Evolutionary conservation across 2,113 vertebrate genomes (phyloP), one percentile per base, ranked within the genome.

Genomic region (Rhabdomys dilectus): DNA sequence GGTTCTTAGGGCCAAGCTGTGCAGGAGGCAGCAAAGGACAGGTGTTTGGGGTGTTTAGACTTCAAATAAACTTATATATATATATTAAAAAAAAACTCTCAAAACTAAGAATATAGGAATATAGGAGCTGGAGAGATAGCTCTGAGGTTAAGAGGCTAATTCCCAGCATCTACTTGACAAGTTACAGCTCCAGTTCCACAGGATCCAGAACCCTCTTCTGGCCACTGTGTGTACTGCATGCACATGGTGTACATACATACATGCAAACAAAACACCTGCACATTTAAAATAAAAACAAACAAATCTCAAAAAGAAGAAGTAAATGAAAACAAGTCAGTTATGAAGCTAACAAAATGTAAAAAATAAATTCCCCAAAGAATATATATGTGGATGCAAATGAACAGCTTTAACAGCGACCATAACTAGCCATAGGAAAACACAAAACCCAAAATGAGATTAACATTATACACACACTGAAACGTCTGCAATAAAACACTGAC

Each of bases 51-150:
- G 56, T 66, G 45, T 19, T 36, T 48, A 88, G 1, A 21, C 9
- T 3, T 42, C 60, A 36, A 36, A 51, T 66, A 66, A 77, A 66
- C 31, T 66, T 66, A 31, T 29, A 66, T 66, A 51, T 51, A 51
- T n/a, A n/a, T n/a, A n/a, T n/a, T 9, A 51, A 8, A 51, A 66
- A 66, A 66, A 10, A 66, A 24, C 70, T 60, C 17, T 68, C 5
- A 95, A 45, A 82, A 95, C n/a, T 53, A 48, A 94, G 26, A n/a
- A n/a, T n/a, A n/a, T n/a, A 31, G 56, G 26, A 73, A 64, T 24
- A 82, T 58, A 56, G 17, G 21, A 5, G 53, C 5, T 15, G 2
- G 51, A 36, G 31, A 80, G 34, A 56, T 11, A 51, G 34, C 19
- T 81, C 34, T 12, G 51, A 22, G 15, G 22, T 39, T 39, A 82